Base-by-base conservation (phyloP, 2,797 vertebrate species). In the Hydrolagus colliei region DNA sequence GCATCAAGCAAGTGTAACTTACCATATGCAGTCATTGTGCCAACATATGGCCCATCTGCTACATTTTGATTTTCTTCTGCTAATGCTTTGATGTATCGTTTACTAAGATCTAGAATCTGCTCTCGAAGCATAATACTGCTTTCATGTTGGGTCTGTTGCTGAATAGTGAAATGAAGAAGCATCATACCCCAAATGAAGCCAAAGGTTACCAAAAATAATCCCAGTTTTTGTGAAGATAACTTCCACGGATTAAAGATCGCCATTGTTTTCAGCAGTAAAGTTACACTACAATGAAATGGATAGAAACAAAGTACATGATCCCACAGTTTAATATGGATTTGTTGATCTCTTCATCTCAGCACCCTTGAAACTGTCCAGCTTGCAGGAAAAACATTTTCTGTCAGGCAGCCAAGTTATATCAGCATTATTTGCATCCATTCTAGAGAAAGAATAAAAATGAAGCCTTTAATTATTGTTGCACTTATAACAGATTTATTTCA, bases 161-260 rank as follows among this genome's bases (percentile, higher is more conserved):
- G 98, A 91, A 99, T 99, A 89, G 98, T 99, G 90, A 99, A 99
- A 91, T 99, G 98, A 75, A 99, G 93, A 88, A 99, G 95, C 98
- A 99, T 99, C 98, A 99, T 99, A 86, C 98, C 98, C 98, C 98
- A 99, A 92, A 99, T 99, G 91, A 99, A 99, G 86, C 98, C 98
- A 63, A 99, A 99, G 93, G 97, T 97, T 91, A 99, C 98, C 73
- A 99, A 92, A 90, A 99, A 99, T 91, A 99, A 99, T 88, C 98
- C 98, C 14, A 99, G 95, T 93, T 99, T 99, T 93, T 99, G 98
- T 88, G 98, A 99, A 0, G 98, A 99, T 88, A 99, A 92, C 92
- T 98, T 99, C 98, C 97, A 99, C 84, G 97, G 93, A 92, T 96
- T 95, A 75, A 95, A 96, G 63, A 95, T 91, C 86, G 96, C 97